A percentile compares a stretch with the other conserved stretches of the same genome.
Conservation (phyloP, 2,888 invertebrate genomes). For the Ophion ellenae region DNA sequence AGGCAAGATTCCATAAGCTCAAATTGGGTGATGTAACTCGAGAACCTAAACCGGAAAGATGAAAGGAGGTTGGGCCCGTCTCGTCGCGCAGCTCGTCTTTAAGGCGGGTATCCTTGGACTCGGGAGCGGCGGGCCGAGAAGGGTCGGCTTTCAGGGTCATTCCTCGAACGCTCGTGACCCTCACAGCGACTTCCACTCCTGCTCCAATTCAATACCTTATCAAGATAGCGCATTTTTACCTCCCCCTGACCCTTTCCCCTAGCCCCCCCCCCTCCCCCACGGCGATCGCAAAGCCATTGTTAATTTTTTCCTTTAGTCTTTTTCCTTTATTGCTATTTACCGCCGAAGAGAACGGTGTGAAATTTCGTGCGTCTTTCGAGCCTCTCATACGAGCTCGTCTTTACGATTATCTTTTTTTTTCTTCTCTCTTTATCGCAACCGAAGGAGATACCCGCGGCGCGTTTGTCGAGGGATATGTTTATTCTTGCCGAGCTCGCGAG, state of each 20-base stretch:
- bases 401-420: slow-evolving; percentile 32
- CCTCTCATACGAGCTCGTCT: background rate
- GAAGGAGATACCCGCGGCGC: background rate
- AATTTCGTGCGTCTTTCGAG: background rate
- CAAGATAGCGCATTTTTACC: slow-evolving; percentile 15
- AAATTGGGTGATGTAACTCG: slow-evolving; percentile 14
- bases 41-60: slow-evolving; percentile 37
- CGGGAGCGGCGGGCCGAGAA: slow-evolving; percentile 55
- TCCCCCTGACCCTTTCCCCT: background rate
- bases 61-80: slow-evolving; percentile 59
- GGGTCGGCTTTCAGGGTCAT: slow-evolving; percentile 76
- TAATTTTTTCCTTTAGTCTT: background rate
- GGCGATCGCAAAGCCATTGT: slow-evolving; percentile 12
- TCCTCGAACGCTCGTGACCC: slow-evolving; percentile 68
- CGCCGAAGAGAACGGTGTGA: background rate
- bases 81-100: slow-evolving; percentile 75
- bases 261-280: too few species aligned
- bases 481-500: background rate
- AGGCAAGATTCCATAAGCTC: background rate
- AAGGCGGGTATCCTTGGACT: slow-evolving; percentile 74
- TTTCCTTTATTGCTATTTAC: background rate
- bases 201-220: slow-evolving; percentile 46
- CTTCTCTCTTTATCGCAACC: slow-evolving; percentile 20
- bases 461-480: slow-evolving; percentile 35
- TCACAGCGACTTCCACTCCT: slow-evolving; percentile 50